phyloP scores from a whole-genome alignment of 2,888 invertebrate genomes.

The Nemapogon koenigi region DNA sequence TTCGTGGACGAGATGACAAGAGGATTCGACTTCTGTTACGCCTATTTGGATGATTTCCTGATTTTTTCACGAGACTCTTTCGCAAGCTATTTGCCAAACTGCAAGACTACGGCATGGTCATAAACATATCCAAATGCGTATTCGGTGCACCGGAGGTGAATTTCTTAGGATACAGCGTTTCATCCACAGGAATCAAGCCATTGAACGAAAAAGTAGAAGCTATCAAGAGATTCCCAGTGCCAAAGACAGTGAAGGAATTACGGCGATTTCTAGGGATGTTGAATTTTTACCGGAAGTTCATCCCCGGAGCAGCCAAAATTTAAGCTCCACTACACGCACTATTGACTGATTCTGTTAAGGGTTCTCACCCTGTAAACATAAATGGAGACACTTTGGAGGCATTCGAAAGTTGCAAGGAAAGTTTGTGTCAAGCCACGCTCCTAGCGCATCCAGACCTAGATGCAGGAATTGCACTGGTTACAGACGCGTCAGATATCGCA shows the following conservation, averaged over 20 bases:
- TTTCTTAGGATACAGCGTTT: constrained; percentile 20
- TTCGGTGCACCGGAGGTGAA: constrained; percentile 18
- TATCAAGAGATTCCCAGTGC: constrained; percentile 19
- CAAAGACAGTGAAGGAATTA: constrained; percentile 21
- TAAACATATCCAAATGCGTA: constrained; percentile 21
- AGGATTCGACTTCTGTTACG: constrained; percentile 14
- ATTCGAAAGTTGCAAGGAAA: constrained; percentile 16
- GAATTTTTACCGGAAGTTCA: constrained; percentile 25
- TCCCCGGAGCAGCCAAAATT: constrained; percentile 22
- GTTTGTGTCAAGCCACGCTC: constrained; percentile 17
- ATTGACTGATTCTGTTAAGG: too few species aligned
- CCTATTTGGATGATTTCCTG: constrained; percentile 27
- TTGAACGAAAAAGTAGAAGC: constrained; percentile 21
- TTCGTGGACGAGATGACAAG: constrained; percentile 22
- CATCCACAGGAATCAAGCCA: constrained; percentile 17
- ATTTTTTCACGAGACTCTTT: constrained; percentile 20
- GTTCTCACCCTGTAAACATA: constrained; percentile 16
- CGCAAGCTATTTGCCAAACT: constrained; percentile 20
- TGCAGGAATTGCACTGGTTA: constrained; percentile 20
- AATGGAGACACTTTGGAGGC: constrained; percentile 13
- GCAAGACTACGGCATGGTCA: constrained; percentile 19
- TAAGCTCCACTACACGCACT: constrained; percentile 21
- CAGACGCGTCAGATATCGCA: too few species aligned
- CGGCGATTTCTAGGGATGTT: constrained; percentile 24
- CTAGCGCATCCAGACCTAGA: constrained; percentile 21